Conservation (phyloP, 1,140 invertebrate genomes). For the Bombus confusus region DNA sequence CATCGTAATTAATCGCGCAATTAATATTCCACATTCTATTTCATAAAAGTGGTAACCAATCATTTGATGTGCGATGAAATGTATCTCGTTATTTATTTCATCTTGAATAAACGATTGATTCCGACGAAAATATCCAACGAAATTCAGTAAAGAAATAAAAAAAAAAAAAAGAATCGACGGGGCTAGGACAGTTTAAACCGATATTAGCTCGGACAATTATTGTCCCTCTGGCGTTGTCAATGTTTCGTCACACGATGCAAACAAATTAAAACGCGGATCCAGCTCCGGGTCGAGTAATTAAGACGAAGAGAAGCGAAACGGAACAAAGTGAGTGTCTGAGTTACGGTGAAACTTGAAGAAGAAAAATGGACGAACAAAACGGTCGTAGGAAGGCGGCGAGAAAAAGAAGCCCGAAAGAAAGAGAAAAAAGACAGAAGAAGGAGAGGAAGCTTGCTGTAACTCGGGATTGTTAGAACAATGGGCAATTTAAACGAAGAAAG, state of each 20-base stretch:
- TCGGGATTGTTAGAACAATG: constrained; percentile 1
- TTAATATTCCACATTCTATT: background rate
- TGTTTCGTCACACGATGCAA: background rate
- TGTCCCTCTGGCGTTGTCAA: background rate
- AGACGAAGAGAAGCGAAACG: background rate
- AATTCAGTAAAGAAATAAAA: too few relatives aligned
- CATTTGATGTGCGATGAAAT: background rate
- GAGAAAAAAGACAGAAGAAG: background rate
- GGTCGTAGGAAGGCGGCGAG: background rate
- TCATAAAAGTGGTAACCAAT: background rate
- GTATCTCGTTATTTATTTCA: background rate
- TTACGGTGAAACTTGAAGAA: background rate
- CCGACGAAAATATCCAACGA: background rate
- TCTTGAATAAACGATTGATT: background rate
- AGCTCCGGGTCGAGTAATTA: constrained; percentile 32
- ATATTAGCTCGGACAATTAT: background rate
- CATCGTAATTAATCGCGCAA: background rate
- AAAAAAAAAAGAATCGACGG: background rate
- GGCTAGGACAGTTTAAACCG: background rate
- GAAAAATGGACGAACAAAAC: background rate
- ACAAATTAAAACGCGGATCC: constrained; percentile 42
- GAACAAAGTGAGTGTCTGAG: background rate
- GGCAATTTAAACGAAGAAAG: background rate
- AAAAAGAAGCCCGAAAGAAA: background rate
- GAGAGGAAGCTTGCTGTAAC: background rate